Percentiles rank a stretch among this genome's conserved stretches.
phyloP scores from a whole-genome alignment of 2,888 invertebrate species.

The Hecatera dysodea region DNA sequence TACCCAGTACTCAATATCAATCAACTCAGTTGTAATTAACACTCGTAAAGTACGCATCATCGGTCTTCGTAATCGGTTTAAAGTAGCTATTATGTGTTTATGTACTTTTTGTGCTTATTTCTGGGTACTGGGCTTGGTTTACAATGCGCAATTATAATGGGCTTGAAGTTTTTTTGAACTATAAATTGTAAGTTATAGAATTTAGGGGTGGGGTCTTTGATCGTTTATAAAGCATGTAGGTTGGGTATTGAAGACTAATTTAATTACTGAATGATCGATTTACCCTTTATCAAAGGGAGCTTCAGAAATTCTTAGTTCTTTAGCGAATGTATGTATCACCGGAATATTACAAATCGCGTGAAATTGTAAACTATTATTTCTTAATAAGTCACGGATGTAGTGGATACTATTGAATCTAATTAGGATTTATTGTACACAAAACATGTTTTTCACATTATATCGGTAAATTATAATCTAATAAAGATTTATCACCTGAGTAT shows the following conservation, averaged over 20 bases:
- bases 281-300: not conserved
- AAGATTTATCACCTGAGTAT: no score
- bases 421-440: no score
- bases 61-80: slow-evolving; percentile 56
- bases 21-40: slow-evolving; percentile 58
- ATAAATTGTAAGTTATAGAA: slow-evolving; percentile 33
- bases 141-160: slow-evolving; percentile 19
- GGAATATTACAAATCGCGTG: no score
- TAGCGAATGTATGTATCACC: not conserved
- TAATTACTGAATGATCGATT: slow-evolving; percentile 1
- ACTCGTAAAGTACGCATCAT: slow-evolving; percentile 66
- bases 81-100: slow-evolving; percentile 54
- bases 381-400: no score
- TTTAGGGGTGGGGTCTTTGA: not conserved
- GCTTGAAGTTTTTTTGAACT: slow-evolving; percentile 25
- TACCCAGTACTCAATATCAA: slow-evolving; percentile 45
- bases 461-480: no score
- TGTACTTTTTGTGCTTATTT: slow-evolving; percentile 33
- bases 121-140: not conserved
- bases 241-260: slow-evolving; percentile 11
- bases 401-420: no score
- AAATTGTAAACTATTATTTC: no score
- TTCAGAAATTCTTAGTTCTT: not conserved
- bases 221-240: not conserved
- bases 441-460: no score